Evolutionary conservation across 1,140 invertebrate species (phyloP).

Genomic region (Mycetomoellerius zeteki): DNA sequence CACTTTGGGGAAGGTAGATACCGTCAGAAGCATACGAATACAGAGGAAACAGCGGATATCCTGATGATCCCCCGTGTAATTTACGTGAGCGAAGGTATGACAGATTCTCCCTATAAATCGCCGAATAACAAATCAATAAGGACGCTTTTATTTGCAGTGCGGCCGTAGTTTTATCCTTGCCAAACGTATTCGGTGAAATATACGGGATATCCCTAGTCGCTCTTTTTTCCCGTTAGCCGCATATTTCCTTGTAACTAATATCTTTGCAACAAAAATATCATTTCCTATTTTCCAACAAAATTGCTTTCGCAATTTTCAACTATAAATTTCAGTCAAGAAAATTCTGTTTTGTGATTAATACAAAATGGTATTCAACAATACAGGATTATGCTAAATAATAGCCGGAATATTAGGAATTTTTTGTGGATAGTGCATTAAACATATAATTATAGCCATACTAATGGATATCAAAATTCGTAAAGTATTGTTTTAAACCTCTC

Average conservation of each 20-base stretch:
- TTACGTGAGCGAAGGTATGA: slow-evolving; percentile 12
- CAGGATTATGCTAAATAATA: too few species aligned
- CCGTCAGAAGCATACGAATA: not conserved
- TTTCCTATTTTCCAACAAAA: not conserved
- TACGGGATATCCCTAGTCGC: slow-evolving; percentile 9
- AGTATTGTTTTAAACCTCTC: too few species aligned
- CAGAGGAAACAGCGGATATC: slow-evolving; percentile 35
- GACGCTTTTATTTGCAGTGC: slow-evolving; percentile 22
- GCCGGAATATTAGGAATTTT: too few species aligned
- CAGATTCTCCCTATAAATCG: slow-evolving; percentile 38
- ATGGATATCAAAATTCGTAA: too few species aligned
- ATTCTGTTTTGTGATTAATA: not conserved
- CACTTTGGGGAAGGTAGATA: slow-evolving; percentile 7
- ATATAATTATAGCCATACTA: too few species aligned
- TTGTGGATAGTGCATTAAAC: too few species aligned
- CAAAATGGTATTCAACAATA: not conserved
- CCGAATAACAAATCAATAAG: slow-evolving; percentile 58
- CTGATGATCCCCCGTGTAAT: slow-evolving; percentile 10
- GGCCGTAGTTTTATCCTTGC: not conserved
- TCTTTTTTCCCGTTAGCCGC: slow-evolving; percentile 22
- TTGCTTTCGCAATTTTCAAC: not conserved
- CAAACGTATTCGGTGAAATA: slow-evolving; percentile 12
- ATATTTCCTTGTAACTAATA: slow-evolving; percentile 41
- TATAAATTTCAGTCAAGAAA: not conserved
- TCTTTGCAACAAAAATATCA: not conserved